Evolutionary conservation across 2,113 vertebrate genomes (phyloP).

Genomic region (Tangachromis dhanisi): DNA sequence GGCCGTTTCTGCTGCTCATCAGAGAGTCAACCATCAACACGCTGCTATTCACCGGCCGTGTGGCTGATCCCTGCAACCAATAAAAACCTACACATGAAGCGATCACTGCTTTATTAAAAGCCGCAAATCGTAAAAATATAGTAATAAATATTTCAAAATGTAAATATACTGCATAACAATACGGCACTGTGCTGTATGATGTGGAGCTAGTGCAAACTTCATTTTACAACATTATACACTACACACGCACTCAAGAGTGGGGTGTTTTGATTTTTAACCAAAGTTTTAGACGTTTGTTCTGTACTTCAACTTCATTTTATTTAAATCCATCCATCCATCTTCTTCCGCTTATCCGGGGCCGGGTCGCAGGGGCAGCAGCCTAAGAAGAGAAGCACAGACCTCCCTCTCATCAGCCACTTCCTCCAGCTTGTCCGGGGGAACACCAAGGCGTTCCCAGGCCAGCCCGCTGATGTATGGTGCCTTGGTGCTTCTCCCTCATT

Average conservation of each 20-base stretch:
- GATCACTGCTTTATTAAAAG: neutral
- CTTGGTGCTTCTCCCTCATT: neutral
- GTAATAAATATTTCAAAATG: neutral
- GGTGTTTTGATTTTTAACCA: neutral
- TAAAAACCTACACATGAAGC: neutral
- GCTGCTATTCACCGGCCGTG: slow-evolving; percentile 85
- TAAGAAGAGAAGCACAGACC: neutral
- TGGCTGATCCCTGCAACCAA: slow-evolving; percentile 77
- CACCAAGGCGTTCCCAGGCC: neutral
- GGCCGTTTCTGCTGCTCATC: slow-evolving; percentile 91
- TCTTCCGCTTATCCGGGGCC: neutral
- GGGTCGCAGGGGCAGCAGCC: neutral
- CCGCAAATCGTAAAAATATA: neutral
- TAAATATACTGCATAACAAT: neutral
- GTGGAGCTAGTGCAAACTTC: neutral
- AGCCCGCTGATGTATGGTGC: neutral
- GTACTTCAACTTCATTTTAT: neutral
- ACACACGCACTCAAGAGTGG: neutral
- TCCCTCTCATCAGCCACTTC: neutral
- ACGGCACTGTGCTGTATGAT: neutral
- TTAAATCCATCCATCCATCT: neutral
- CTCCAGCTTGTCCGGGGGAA: neutral
- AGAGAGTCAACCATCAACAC: slow-evolving; percentile 84
- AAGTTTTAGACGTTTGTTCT: neutral
- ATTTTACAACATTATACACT: neutral